Evolutionary conservation across 2,888 invertebrate genomes (phyloP).

Genomic region (Plebejus argus): DNA sequence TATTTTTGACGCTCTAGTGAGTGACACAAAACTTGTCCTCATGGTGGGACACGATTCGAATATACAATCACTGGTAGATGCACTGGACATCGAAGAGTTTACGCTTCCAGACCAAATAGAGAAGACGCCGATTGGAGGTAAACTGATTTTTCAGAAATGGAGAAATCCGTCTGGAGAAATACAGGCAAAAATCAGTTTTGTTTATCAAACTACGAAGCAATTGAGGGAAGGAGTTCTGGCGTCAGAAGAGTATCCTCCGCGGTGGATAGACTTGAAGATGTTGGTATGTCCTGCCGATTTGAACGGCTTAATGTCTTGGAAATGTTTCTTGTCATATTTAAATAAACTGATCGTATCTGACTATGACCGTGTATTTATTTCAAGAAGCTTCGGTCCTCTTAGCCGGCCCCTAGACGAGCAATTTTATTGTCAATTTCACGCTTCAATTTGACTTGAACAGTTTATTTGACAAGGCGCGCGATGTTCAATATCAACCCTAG

Average conservation of each 20-base stretch:
- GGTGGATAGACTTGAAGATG: conserved; percentile 51
- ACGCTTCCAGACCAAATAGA: conserved; percentile 56
- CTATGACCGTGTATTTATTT: background rate
- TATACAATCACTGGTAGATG: conserved; percentile 52
- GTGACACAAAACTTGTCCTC: conserved; percentile 49
- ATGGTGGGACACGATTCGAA: conserved; percentile 68
- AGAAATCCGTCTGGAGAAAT: conserved; percentile 47
- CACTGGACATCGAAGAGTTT: conserved; percentile 54
- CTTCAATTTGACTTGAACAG: too few relatives aligned
- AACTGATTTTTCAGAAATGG: conserved; percentile 67
- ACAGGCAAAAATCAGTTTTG: conserved; percentile 58
- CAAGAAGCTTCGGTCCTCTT: background rate
- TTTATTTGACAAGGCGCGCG: too few relatives aligned
- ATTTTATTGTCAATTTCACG: too few relatives aligned
- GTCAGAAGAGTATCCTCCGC: conserved; percentile 52
- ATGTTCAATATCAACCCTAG: too few relatives aligned
- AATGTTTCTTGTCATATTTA: conserved; percentile 42
- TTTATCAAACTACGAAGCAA: conserved; percentile 57
- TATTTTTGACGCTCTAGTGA: conserved; percentile 49
- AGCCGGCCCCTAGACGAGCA: too few relatives aligned
- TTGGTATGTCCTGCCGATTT: conserved; percentile 49
- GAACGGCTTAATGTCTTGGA: conserved; percentile 59
- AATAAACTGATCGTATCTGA: background rate
- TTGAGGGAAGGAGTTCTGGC: conserved; percentile 51
- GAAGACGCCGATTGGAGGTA: conserved; percentile 63